Evolutionary conservation across 2,888 invertebrate genomes (phyloP), one percentile per base, ranked within the genome.

Genomic region (Candidula unifasciata): DNA sequence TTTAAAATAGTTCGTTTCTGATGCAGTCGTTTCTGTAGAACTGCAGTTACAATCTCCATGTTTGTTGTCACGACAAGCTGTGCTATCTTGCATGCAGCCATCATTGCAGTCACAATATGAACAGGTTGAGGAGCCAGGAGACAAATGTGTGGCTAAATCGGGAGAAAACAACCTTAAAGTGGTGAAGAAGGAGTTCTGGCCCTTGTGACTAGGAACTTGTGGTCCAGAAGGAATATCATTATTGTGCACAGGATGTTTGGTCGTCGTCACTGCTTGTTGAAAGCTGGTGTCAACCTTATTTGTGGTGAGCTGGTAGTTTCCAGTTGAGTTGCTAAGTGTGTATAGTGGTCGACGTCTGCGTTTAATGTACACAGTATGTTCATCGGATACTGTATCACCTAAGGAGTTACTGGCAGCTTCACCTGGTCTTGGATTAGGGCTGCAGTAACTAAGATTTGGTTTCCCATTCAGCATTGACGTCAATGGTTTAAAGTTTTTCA

Each of bases 101-200:
- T 30, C 54, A 33, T 21, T 71, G 73, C 60, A 71, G 57, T 54
- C 64, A 1, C 57, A 69, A 27, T 27, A 57, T 16, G 10, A 13
- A 1, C 18, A 57, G 2, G 69, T 57, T 71, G 60, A 83, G 57
- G 35, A 68, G 24, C 69, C 66, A 21, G 35, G 13, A 2, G n/a
- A 37, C 6, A 37, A 35, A 54, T 13, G 21, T 2, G 35, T 69
- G 6, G 69, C 52, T 24, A 6, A 1, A 21, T 77, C 54, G n/a
- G 78, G 69, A 18, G 83, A 83, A 37, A 78, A 35, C 27, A 83
- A 1, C 13, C 18, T 33, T 30, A 78, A 24, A 5, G 30, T 68
- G 13, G 83, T 37, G 44, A 83, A 83, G 66, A 76, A 76, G 8
- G 82, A 82, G 27, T 16, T 54, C 27, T 3, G 52, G 2, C 60